These are phyloP conservation scores for Hemicentrotus pulcherrimus DNA, from an alignment of 35 echinoderm and acorn worm genomes.

Conservation along the genomic window DNA sequence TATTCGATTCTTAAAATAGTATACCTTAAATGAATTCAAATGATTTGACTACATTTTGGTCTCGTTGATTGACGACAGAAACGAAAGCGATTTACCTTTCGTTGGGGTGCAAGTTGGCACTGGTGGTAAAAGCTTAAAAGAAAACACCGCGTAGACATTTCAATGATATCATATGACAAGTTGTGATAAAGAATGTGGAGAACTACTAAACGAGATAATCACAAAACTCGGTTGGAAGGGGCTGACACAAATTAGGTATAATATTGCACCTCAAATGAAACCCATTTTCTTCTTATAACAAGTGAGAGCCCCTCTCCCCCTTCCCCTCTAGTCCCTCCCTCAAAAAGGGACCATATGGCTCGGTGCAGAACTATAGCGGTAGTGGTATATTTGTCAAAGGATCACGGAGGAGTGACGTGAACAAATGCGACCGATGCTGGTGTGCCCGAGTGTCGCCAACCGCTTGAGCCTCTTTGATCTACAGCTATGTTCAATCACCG, in stretches of 20 bases:
- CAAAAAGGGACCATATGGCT: not conserved
- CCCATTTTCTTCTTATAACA: not conserved
- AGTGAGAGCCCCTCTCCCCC: not conserved
- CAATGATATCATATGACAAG: not conserved
- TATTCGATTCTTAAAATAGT: too few species aligned
- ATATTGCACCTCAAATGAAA: not conserved
- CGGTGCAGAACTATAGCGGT: not conserved
- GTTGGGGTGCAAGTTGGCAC: too few species aligned
- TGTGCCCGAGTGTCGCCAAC: not conserved
- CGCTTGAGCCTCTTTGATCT: not conserved
- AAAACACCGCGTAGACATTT: not conserved
- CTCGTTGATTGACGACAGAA: too few species aligned
- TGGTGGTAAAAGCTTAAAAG: too few species aligned
- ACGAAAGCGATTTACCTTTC: too few species aligned
- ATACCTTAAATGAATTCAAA: too few species aligned
- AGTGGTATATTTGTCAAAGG: constrained; percentile 3
- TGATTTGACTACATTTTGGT: too few species aligned
- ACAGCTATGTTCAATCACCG: not conserved
- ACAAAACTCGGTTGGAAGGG: not conserved
- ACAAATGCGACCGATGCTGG: not conserved
- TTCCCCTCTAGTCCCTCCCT: not conserved
- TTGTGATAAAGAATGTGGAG: not conserved
- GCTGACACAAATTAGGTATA: not conserved
- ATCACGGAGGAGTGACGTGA: not conserved
- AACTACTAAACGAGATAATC: not conserved